These are phyloP conservation scores for Cherax destructor DNA, from an alignment of 1,140 invertebrate species.

Conservation along the genomic window DNA sequence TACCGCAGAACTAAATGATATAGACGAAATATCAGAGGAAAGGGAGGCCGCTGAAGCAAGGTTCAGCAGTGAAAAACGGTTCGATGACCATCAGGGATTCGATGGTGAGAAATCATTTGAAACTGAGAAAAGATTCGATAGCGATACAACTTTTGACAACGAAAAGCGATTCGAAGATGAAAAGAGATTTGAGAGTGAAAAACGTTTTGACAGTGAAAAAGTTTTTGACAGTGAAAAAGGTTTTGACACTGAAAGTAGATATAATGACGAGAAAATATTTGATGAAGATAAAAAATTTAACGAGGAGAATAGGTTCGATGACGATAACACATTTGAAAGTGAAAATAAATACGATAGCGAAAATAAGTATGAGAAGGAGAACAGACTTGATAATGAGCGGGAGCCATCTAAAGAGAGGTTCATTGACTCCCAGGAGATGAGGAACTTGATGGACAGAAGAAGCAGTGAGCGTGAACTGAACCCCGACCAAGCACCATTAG, in stretches of 20 bases:
- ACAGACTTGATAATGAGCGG: conserved; percentile 26
- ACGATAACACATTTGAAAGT: conserved; percentile 26
- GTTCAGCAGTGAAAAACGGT: conserved; percentile 30
- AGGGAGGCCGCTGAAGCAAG: conserved; percentile 16
- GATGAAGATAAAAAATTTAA: conserved; percentile 19
- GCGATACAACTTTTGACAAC: conserved; percentile 27
- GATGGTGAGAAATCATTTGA: conserved; percentile 50
- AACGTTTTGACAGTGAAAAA: conserved; percentile 1
- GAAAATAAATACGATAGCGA: conserved; percentile 40
- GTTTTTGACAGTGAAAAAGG: conserved; percentile 29
- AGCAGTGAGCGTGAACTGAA: conserved; percentile 36
- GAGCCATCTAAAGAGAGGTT: conserved; percentile 39
- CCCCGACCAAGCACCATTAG: conserved; percentile 47
- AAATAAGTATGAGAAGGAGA: conserved; percentile 25
- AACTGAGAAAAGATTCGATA: conserved; percentile 25
- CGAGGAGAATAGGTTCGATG: conserved; percentile 31
- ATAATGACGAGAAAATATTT: conserved; percentile 41
- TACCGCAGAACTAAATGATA: neutral
- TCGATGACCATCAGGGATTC: conserved; percentile 45
- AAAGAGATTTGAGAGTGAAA: conserved; percentile 21
- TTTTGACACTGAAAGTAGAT: conserved; percentile 15
- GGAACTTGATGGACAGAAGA: conserved; percentile 32
- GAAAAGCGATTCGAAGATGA: conserved; percentile 40
- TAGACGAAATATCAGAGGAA: conserved; percentile 39
- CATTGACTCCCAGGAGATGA: conserved; percentile 56